These are phyloP conservation scores for Petrolisthes cinctipes DNA, from an alignment of 2,888 invertebrate species.

Conservation along the genomic window DNA sequence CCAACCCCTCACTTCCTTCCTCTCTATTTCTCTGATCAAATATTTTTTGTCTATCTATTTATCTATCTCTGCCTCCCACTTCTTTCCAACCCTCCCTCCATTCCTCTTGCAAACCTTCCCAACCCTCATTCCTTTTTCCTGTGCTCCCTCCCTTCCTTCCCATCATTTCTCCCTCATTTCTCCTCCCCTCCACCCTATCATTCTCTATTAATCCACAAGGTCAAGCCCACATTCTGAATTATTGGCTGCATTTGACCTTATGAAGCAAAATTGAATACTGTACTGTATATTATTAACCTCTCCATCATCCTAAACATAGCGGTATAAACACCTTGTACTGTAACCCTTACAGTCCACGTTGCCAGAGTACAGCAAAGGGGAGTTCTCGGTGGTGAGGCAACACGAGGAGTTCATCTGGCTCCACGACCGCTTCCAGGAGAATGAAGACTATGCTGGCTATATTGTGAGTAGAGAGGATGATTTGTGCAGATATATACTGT, in stretches of 20 bases:
- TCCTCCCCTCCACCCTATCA: background rate
- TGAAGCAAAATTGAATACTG: no score
- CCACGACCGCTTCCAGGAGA: slow-evolving; percentile 96
- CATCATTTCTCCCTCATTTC: background rate
- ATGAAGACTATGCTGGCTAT: slow-evolving; percentile 96
- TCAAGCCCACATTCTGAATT: no score
- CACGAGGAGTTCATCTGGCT: slow-evolving; percentile 99
- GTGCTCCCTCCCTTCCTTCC: no score
- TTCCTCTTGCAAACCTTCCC: no score
- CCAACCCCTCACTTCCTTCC: background rate
- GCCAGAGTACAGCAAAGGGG: slow-evolving; percentile 90
- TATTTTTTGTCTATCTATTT: background rate
- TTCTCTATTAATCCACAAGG: background rate
- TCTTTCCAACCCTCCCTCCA: background rate
- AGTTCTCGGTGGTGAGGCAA: slow-evolving; percentile 95
- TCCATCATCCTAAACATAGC: background rate
- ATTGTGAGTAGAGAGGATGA: slow-evolving; percentile 81
- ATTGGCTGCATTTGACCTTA: no score
- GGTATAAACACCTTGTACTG: background rate
- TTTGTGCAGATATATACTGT: background rate
- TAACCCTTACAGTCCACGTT: slow-evolving; percentile 79
- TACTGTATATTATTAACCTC: background rate
- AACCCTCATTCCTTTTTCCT: background rate
- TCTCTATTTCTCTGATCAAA: background rate
- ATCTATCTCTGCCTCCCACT: background rate